These are phyloP conservation scores for Istiophorus platypterus DNA, from an alignment of 2,113 vertebrate species.

Conservation along the genomic window DNA sequence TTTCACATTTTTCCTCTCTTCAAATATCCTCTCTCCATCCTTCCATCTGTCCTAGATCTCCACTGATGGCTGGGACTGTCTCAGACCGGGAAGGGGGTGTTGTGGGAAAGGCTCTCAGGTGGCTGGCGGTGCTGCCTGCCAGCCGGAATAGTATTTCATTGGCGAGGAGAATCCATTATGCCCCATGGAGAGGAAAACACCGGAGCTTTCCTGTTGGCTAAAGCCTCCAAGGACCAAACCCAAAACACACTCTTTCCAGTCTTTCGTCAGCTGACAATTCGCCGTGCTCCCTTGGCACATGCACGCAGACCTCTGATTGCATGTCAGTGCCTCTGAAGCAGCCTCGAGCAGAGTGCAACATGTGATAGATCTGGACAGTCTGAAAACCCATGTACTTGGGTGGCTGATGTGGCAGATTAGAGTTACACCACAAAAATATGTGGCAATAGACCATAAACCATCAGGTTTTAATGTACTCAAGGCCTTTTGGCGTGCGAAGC, in stretches of 20 bases:
- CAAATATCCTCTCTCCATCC: constrained; percentile 40
- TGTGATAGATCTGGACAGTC: constrained; percentile 68
- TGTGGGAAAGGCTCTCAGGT: constrained; percentile 81
- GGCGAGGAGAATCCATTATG: constrained; percentile 85
- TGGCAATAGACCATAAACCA: constrained; percentile 64
- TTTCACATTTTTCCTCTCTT: constrained; percentile 46
- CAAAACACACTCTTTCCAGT: constrained; percentile 77
- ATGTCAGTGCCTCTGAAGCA: constrained; percentile 68
- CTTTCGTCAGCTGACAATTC: constrained; percentile 82
- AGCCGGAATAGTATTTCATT: constrained; percentile 80
- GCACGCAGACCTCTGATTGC: constrained; percentile 73
- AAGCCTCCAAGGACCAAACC: constrained; percentile 66
- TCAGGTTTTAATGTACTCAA: constrained; percentile 62
- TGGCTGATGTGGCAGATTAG: constrained; percentile 73
- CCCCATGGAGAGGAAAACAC: constrained; percentile 78
- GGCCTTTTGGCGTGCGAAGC: constrained; percentile 47
- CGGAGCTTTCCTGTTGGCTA: constrained; percentile 78
- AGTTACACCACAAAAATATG: constrained; percentile 47
- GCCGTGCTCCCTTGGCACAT: constrained; percentile 57
- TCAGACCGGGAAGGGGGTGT: constrained; percentile 41
- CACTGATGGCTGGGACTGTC: constrained; percentile 53
- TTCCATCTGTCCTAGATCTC: constrained; percentile 70
- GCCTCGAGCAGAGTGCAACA: constrained; percentile 48
- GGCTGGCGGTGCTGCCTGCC: constrained; percentile 63
- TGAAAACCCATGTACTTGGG: constrained; percentile 62